Base-by-base conservation (phyloP, 2,888 invertebrate genomes). In the Hyposoter dolosus region DNA sequence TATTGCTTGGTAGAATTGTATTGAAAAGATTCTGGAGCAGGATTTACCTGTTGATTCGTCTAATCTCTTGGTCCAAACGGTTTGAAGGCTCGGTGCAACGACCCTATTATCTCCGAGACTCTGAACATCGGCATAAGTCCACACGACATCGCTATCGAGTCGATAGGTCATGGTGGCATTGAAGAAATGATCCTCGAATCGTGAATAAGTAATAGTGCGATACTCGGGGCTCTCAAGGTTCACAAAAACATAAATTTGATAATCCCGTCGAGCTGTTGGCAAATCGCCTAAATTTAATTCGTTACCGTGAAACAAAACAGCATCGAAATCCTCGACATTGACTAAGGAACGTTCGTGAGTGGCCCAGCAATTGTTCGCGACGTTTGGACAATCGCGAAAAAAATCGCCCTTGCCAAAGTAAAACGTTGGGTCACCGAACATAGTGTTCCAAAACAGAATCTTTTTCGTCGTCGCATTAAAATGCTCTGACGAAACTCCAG, bases 161-260 rank as follows among this genome's bases (percentile, higher is more conserved):
- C 95, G 94, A 90, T 96, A 95, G 0, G 95, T 95, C 95, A 96
- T 95, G 1, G 96, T 96, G 85, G 95, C 91, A 89, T 96, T 96
- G 88, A 95, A 96, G 82, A 96, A 95, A 47, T 93, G 88, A 10
- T 90, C 81, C 9, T 91, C 89, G 68, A 88, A 85, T 10, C 85
- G 84, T 1, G 80, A n/a, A 40, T 88, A 69, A 5, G 81, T 47
- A 1, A 92, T 84, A 9, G 89, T 88, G 1, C 91, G 86, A 82
- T 93, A 91, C 1, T 83, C 86, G 17, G 95, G 94, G 19, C 95
- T 93, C 88, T 96, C 96, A 90, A 95, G 92, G 53, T 94, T 91
- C 0, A 94, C 94, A 87, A 95, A 95, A 1, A 96, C 93, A 89
- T 96, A 96, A n/a, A 90, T 88, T 90, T 96, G 96, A 12, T 92